Evolutionary conservation across 2,113 vertebrate genomes (phyloP), one percentile per base, ranked within the genome.

Genomic region (Anas platyrhynchos): DNA sequence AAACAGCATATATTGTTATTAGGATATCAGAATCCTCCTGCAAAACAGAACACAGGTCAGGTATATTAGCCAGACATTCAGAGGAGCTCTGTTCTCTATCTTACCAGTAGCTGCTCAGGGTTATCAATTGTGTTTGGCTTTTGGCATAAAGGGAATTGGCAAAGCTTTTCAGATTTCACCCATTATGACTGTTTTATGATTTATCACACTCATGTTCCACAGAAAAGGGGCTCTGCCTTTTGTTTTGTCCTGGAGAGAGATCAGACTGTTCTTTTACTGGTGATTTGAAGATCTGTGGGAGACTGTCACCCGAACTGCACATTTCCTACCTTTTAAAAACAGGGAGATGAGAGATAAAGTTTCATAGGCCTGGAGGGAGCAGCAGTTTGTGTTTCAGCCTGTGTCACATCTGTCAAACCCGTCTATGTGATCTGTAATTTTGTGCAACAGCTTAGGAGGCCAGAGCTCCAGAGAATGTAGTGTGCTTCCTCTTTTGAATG

Each of bases 101-200:
- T 88, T 68, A 34, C 17, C 54, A 65, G 76, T 50, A 81, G 23
- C 83, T 89, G 50, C 44, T 94, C 41, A 62, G 54, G 43, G 32
- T 83, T 86, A 91, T 90, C 83, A 72, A 1, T 52, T 3, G 17
- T 52, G 12, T 90, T 94, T 95, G 88, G 18, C 27, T 69, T 79
- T 85, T 94, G 69, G 41, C 56, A 66, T 73, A 80, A 83, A 69
- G 71, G 50, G 86, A 80, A 75, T 50, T 7, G 7, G 48, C 59
- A 77, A 91, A 86, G 43, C 32, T 67, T 79, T 93, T 83, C 27
- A 71, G 74, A 62, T 79, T 96, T 94, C 72, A 76, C 46, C 50
- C 16, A 4, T 68, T 82, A 62, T 65, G n/a, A 29, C 52, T 61
- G 46, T 85, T 76, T 87, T 58, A 85, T 0, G 11, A 77, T n/a